These are phyloP conservation scores for Microctenopoma lineatum DNA, from an alignment of 2,797 vertebrate genomes.

Conservation along the genomic window DNA sequence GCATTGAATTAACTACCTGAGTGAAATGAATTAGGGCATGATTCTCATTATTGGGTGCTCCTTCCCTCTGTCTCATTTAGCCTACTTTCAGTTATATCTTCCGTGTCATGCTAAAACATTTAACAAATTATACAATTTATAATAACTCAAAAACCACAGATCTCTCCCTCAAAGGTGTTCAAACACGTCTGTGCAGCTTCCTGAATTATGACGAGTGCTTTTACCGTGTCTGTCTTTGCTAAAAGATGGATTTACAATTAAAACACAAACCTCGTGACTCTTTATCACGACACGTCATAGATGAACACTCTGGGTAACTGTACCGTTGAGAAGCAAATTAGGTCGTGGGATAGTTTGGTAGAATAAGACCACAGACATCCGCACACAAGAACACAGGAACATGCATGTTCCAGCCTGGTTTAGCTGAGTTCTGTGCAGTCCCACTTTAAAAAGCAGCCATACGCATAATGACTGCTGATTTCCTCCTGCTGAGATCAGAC, in stretches of 20 bases:
- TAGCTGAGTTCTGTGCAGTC: too few relatives aligned
- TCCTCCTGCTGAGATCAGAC: slow-evolving; percentile 33
- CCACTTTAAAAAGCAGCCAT: background rate
- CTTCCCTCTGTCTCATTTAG: background rate
- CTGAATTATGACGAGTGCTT: too few relatives aligned
- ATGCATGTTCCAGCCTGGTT: too few relatives aligned
- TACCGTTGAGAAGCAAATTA: too few relatives aligned
- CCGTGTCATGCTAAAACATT: slow-evolving; percentile 40
- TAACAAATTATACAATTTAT: slow-evolving; percentile 26
- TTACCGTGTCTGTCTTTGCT: too few relatives aligned
- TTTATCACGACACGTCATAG: too few relatives aligned
- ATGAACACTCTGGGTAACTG: too few relatives aligned
- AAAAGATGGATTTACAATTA: too few relatives aligned
- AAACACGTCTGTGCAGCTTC: background rate
- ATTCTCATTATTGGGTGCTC: slow-evolving; percentile 39
- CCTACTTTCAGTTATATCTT: slow-evolving; percentile 38
- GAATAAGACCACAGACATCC: too few relatives aligned
- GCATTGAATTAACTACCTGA: slow-evolving; percentile 68
- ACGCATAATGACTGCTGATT: background rate
- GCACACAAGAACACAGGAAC: too few relatives aligned
- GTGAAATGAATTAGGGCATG: slow-evolving; percentile 59
- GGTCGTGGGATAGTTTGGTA: too few relatives aligned
- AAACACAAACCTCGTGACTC: too few relatives aligned
- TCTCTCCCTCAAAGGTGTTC: background rate
- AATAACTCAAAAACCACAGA: slow-evolving; percentile 8